These are phyloP conservation scores for Enteromius unitaeniatus DNA, from an alignment of 2,797 vertebrate genomes.

Conservation along the genomic window DNA sequence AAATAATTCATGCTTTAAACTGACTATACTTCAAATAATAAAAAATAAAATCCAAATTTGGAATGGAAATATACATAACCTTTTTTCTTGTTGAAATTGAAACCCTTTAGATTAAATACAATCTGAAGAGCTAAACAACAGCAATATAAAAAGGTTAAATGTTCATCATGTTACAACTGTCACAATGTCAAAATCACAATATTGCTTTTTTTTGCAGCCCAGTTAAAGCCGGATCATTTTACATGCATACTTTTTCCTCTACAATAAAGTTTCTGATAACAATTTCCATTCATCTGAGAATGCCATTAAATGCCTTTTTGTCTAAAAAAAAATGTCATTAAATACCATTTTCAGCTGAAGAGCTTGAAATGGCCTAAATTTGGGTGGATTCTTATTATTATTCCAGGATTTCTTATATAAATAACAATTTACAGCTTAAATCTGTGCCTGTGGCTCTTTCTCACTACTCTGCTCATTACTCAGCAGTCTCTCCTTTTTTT, in stretches of 20 bases:
- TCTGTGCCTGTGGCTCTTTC: conserved; percentile 4
- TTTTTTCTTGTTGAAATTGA: background rate
- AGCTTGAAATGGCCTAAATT: background rate
- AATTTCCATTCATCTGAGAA: background rate
- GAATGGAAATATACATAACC: background rate
- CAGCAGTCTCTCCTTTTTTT: background rate
- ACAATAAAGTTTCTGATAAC: background rate
- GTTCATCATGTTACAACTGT: background rate
- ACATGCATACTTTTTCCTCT: background rate
- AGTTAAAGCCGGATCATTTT: background rate
- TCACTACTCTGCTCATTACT: conserved; percentile 9
- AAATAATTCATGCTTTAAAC: background rate
- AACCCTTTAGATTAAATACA: background rate
- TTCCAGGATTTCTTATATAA: background rate
- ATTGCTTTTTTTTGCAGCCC: background rate
- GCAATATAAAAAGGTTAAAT: background rate
- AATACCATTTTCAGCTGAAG: background rate
- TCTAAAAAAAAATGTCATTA: background rate
- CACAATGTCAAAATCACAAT: background rate
- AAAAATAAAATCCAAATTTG: background rate
- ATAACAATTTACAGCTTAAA: conserved; percentile 1
- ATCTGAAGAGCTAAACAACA: background rate
- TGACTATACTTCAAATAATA: background rate
- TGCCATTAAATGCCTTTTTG: background rate
- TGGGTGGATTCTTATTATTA: background rate